Conservation (phyloP, 2,113 vertebrate genomes). For the Crocuta crocuta region DNA sequence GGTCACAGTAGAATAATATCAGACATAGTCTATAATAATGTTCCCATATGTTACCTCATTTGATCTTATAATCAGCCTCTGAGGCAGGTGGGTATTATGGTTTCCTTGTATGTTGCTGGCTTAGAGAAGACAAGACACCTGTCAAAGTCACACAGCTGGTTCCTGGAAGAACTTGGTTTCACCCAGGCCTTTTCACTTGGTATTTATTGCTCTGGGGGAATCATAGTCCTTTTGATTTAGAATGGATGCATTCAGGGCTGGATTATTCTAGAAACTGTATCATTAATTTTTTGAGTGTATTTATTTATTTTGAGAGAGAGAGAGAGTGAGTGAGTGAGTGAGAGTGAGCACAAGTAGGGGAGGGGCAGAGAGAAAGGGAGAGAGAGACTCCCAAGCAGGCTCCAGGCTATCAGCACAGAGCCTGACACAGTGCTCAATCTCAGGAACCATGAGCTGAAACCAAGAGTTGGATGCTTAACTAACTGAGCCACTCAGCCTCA, state of each 20-base stretch:
- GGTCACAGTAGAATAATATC: neutral
- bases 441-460: too few species aligned
- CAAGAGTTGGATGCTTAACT: too few species aligned
- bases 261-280: neutral
- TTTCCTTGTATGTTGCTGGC: neutral
- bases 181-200: neutral
- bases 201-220: neutral
- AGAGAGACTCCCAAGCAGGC: too few species aligned
- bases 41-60: neutral
- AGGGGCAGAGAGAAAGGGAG: too few species aligned
- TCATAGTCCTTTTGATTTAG: conserved; percentile 52
- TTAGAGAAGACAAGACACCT: neutral
- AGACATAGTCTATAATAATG: neutral
- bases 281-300: neutral
- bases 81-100: neutral
- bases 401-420: too few species aligned
- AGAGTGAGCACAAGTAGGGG: too few species aligned
- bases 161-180: neutral
- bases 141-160: neutral
- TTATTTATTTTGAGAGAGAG: too few species aligned
- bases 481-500: too few species aligned
- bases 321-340: too few species aligned
- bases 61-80: neutral
- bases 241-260: neutral
- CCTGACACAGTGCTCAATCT: too few species aligned